phyloP scores from a whole-genome alignment of 2,113 vertebrate species.

The Columba livia region DNA sequence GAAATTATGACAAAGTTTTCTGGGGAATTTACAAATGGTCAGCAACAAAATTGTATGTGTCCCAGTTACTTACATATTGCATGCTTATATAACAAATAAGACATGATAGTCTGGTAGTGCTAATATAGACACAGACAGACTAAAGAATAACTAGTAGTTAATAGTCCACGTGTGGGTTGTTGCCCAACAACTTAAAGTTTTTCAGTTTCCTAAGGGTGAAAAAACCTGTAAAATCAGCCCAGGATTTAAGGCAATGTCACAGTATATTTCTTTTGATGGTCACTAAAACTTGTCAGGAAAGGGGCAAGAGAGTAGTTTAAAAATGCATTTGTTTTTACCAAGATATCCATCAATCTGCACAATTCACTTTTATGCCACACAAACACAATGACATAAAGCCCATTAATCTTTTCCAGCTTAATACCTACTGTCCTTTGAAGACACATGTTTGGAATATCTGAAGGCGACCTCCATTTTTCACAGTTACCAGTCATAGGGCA shows the following conservation, averaged over 20 bases:
- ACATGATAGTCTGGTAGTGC: not conserved
- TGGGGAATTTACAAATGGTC: not conserved
- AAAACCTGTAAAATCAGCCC: slow-evolving; percentile 49
- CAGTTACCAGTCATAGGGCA: slow-evolving; percentile 68
- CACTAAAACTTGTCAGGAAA: slow-evolving; percentile 67
- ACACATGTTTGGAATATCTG: slow-evolving; percentile 68
- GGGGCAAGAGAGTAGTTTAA: slow-evolving; percentile 69
- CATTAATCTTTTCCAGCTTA: slow-evolving; percentile 77
- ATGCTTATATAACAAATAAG: not conserved
- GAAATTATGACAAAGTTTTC: not conserved
- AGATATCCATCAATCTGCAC: slow-evolving; percentile 73
- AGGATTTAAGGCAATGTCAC: slow-evolving; percentile 43
- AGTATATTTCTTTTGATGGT: slow-evolving; percentile 64
- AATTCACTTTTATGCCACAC: slow-evolving; percentile 69
- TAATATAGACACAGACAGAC: not conserved
- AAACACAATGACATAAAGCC: slow-evolving; percentile 68
- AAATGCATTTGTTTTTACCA: slow-evolving; percentile 76
- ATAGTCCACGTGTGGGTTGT: not conserved
- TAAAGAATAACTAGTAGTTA: not conserved
- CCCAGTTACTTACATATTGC: not conserved
- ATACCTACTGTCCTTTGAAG: slow-evolving; percentile 66
- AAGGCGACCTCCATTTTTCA: slow-evolving; percentile 74
- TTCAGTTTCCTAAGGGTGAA: slow-evolving; percentile 55
- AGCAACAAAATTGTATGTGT: not conserved
- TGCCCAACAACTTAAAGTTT: slow-evolving; percentile 46